Percentiles rank a stretch among this genome's conserved stretches.
These are phyloP conservation scores for Lucifuga dentata DNA, from an alignment of 2,113 vertebrate genomes.

Conservation along the genomic window DNA sequence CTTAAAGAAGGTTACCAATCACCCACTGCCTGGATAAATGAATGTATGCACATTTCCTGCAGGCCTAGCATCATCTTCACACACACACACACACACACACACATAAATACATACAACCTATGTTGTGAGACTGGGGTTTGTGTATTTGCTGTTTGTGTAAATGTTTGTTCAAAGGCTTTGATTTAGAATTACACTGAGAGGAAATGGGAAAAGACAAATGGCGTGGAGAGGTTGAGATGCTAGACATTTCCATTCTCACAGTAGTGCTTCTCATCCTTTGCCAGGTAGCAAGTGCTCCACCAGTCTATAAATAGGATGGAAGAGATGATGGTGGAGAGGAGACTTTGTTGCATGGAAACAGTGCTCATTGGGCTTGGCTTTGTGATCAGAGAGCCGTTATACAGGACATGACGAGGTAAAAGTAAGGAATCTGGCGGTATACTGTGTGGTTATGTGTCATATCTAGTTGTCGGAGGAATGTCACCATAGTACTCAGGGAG, in stretches of 20 bases:
- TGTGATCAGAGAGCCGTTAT: constrained; percentile 19
- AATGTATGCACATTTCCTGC: constrained; percentile 6
- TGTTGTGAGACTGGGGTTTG: constrained; percentile 16
- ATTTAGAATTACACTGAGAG: constrained; percentile 38
- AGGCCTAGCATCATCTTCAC: constrained; percentile 28
- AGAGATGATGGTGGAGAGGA: constrained; percentile 57
- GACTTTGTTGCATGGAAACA: constrained; percentile 69
- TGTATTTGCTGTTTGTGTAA: constrained; percentile 49
- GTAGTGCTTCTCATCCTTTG: constrained; percentile 61
- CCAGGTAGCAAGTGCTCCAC: constrained; percentile 44
- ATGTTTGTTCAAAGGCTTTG: constrained; percentile 45
- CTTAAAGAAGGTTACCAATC: constrained; percentile 13
- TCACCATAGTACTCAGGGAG: constrained; percentile 12
- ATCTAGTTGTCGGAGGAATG: constrained; percentile 7
- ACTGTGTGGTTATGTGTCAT: constrained; percentile 13
- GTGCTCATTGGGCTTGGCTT: constrained; percentile 28
- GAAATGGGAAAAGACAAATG: constrained; percentile 3
- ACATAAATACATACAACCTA: constrained; percentile 16
- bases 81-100: constrained; percentile 14
- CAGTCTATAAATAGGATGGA: constrained; percentile 71
- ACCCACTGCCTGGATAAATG: constrained; percentile 12
- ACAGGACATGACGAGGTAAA: no score
- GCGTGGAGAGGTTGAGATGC: constrained; percentile 34
- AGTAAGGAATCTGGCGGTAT: not conserved
- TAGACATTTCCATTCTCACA: constrained; percentile 64